Evolutionary conservation across 2,797 vertebrate genomes (phyloP).

Genomic region (Tympanoctomys barrerae): DNA sequence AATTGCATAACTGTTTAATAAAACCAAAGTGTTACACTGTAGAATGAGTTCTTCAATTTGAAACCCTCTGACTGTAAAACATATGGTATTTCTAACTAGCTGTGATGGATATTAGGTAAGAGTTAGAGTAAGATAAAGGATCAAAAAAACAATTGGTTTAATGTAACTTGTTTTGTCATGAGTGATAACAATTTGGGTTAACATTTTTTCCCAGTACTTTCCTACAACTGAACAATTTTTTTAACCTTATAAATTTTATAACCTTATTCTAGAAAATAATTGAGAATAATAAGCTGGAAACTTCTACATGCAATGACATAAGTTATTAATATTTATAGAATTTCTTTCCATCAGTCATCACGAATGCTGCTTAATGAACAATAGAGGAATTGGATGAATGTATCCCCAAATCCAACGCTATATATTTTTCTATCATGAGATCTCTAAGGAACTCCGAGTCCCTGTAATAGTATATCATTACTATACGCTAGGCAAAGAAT

Average conservation of each 20-base stretch:
- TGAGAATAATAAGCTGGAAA: slow-evolving; percentile 64
- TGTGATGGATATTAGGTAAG: not conserved
- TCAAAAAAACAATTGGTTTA: not conserved
- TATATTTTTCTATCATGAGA: slow-evolving; percentile 57
- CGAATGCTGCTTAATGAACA: slow-evolving; percentile 71
- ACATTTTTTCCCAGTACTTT: slow-evolving; percentile 24
- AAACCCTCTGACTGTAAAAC: not conserved
- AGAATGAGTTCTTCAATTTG: not conserved
- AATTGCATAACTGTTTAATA: not conserved
- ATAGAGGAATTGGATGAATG: slow-evolving; percentile 60
- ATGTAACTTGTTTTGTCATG: not conserved
- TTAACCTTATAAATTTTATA: not conserved
- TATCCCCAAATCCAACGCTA: slow-evolving; percentile 66
- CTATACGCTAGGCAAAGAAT: not conserved
- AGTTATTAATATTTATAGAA: slow-evolving; percentile 78
- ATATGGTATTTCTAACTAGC: not conserved
- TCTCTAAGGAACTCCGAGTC: slow-evolving; percentile 63
- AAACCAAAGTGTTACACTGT: not conserved
- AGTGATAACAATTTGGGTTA: not conserved
- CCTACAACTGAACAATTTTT: slow-evolving; percentile 20
- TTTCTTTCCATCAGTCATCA: slow-evolving; percentile 60
- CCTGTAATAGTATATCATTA: slow-evolving; percentile 43
- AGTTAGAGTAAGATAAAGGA: not conserved
- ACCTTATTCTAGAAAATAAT: slow-evolving; percentile 27
- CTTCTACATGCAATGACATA: slow-evolving; percentile 58